A percentile compares a stretch with the other conserved stretches of the same genome.
Evolutionary conservation across 2,797 vertebrate species (phyloP).

Genomic region (Fistularia commersonii): DNA sequence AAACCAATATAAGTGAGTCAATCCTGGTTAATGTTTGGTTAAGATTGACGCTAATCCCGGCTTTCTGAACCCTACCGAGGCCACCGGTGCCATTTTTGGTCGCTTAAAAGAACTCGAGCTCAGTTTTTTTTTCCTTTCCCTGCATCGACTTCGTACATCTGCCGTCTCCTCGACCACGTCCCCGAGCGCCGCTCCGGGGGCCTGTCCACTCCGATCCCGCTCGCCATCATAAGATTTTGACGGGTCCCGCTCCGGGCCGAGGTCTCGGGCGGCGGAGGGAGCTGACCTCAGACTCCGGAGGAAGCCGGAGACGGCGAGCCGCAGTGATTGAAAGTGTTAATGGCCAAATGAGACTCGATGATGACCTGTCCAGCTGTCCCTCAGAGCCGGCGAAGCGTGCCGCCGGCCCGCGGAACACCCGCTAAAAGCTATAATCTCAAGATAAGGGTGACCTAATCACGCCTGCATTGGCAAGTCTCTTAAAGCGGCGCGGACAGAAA

Average conservation of each 20-base stretch:
- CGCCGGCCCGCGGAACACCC: neutral
- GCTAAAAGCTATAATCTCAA: neutral
- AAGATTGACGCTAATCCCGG: too few relatives aligned
- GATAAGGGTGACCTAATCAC: neutral
- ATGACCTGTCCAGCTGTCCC: conserved; percentile 30
- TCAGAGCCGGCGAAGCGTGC: conserved; percentile 18
- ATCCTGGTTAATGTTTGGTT: too few relatives aligned
- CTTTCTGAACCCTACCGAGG: too few relatives aligned
- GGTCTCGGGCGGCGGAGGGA: conserved; percentile 13
- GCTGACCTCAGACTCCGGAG: conserved; percentile 20
- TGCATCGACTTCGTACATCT: too few relatives aligned
- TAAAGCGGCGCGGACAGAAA: too few relatives aligned
- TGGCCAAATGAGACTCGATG: conserved; percentile 36
- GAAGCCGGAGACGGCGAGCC: conserved; percentile 19
- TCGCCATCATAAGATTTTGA: conserved; percentile 31
- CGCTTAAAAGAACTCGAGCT: too few relatives aligned
- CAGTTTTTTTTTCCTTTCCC: too few relatives aligned
- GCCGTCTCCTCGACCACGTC: too few relatives aligned
- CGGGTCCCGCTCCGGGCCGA: conserved; percentile 18
- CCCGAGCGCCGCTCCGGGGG: conserved; percentile 1
- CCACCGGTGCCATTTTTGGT: too few relatives aligned
- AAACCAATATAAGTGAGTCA: too few relatives aligned
- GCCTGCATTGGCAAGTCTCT: too few relatives aligned
- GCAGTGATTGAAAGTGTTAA: conserved; percentile 34
- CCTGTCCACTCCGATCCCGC: conserved; percentile 30